Conservation (phyloP, 2,113 vertebrate species). For the Tragelaphus imberbis region DNA sequence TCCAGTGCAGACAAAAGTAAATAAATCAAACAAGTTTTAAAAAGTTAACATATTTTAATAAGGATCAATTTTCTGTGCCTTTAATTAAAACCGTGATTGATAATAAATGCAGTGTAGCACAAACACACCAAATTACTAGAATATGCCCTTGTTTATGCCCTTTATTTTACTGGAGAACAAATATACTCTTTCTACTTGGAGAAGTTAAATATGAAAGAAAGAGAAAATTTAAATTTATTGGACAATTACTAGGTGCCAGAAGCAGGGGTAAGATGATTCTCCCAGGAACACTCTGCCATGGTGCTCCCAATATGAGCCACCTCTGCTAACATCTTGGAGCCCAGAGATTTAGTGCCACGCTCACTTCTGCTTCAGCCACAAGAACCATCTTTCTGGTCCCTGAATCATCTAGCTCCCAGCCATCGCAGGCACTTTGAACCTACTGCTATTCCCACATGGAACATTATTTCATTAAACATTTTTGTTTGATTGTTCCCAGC, state of each 20-base stretch:
- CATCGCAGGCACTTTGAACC: neutral
- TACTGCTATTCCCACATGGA: too few species aligned
- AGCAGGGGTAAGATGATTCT: neutral
- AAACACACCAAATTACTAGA: neutral
- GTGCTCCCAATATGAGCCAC: rapidly evolving
- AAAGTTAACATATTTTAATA: neutral
- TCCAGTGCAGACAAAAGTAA: neutral
- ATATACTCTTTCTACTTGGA: neutral
- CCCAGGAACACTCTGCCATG: neutral
- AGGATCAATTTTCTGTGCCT: slow-evolving; percentile 39
- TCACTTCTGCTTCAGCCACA: rapidly evolving
- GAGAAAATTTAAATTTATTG: neutral
- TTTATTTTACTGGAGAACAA: neutral
- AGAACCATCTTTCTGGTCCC: neutral
- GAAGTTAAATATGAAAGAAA: neutral
- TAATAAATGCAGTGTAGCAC: neutral
- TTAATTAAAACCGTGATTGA: neutral
- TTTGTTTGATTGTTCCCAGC: neutral
- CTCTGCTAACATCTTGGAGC: too few species aligned
- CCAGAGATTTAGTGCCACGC: neutral
- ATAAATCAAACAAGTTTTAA: neutral
- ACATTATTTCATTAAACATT: too few species aligned
- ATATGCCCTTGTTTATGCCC: neutral
- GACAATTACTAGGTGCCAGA: neutral
- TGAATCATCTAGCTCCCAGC: neutral